Evolutionary conservation across 2,888 invertebrate species (phyloP), one percentile per base, ranked within the genome.

Genomic region (Lottia scabra): DNA sequence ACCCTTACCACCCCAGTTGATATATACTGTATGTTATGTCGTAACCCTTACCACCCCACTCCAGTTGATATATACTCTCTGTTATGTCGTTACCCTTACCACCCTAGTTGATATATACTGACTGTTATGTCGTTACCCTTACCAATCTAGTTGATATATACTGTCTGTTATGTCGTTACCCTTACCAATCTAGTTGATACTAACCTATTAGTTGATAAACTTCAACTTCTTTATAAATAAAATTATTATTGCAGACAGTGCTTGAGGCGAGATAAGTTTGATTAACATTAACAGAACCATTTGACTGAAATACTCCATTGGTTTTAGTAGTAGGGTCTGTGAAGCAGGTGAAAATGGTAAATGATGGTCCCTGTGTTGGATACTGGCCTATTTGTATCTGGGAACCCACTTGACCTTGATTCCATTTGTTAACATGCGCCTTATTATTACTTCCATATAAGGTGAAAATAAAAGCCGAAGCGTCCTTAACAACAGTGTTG

Each of bases 121-220:
- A n/a, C n/a, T n/a, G n/a, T n/a, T n/a, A n/a, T n/a, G n/a, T n/a
- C n/a, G n/a, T n/a, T n/a, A n/a, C n/a, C n/a, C n/a, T n/a, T n/a
- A n/a, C 77, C 63, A 78, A 81, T 5, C 79, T 19, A 1, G 79
- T 77, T 0, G 77, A 76, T 0, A 81, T 75, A 8, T 78, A 79
- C n/a, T n/a, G n/a, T n/a, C n/a, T n/a, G n/a, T n/a, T n/a, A n/a
- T n/a, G n/a, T n/a, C n/a, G n/a, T n/a, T n/a, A n/a, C n/a, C n/a
- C n/a, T 76, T 81, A 70, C 65, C 81, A 81, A 38, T 68, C 68
- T 45, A 72, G 66, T 45, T 81, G 81, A 63, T 80, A 81, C 8
- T 73, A 68, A 26, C 67, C 26, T 13, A 78, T 69, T 12, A 62
- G 46, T 65, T 78, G 76, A 0, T 79, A 79, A 44, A 80, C 78